Conservation (phyloP, 2,113 vertebrate species). For the Lepidothrix coronata region DNA sequence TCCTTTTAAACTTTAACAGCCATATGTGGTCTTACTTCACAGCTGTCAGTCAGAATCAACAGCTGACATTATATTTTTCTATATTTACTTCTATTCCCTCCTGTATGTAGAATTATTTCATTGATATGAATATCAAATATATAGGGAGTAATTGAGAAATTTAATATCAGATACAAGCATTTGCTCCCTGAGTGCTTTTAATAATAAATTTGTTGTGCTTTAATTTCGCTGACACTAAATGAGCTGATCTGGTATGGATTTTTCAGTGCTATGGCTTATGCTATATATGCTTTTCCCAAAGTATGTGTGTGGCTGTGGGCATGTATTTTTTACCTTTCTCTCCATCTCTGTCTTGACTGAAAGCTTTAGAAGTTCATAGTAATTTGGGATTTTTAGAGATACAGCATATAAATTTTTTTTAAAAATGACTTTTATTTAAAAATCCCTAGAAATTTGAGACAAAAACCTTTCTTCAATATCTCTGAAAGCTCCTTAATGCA, state of each 20-base stretch:
- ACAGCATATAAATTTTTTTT: background rate
- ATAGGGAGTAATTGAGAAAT: background rate
- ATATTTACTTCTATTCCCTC: background rate
- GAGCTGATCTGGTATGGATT: background rate
- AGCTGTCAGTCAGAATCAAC: slow-evolving; percentile 28
- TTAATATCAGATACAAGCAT: background rate
- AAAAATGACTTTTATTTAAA: background rate
- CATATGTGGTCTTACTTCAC: slow-evolving; percentile 11
- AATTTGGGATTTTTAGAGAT: background rate
- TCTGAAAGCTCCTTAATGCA: background rate
- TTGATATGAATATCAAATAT: background rate
- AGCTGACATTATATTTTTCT: background rate
- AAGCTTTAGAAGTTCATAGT: background rate
- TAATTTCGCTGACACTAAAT: background rate
- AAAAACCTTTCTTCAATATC: background rate
- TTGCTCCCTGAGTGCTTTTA: background rate
- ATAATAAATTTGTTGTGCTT: background rate
- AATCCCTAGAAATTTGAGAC: background rate
- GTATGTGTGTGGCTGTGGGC: background rate
- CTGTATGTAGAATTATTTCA: background rate
- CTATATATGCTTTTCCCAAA: background rate
- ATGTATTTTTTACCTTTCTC: background rate
- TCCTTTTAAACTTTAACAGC: slow-evolving; percentile 35
- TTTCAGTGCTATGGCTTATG: background rate
- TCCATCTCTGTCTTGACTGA: background rate